Base-by-base conservation (phyloP, 2,113 vertebrate species). In the Cervus canadensis region DNA sequence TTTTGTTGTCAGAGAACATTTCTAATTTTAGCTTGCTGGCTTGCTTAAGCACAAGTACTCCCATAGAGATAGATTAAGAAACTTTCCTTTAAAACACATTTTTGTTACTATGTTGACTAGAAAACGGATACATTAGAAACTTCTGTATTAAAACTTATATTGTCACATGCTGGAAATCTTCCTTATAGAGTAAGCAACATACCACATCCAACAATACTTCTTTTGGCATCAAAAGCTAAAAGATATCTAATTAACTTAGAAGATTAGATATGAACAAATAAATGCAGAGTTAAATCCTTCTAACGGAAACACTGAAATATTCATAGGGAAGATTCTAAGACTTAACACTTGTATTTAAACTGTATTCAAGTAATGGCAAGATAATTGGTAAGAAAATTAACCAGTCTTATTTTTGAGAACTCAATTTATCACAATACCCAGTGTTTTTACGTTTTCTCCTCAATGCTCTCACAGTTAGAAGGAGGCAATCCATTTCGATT, bases 61-160 rank as follows among this genome's bases (percentile, higher is more conserved):
- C 9, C 43, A 71, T 2, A 93, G 30, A 67, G 33, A 60, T 59
- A 67, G 30, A 87, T 45, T 33, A 94, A 81, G 48, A 89, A 94
- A 33, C 2, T 19, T 89, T 57, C 23, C 74, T 92, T 89, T 94
- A 78, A 45, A 19, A 1, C 12, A 30, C 5, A 28, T 86, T 56
- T 56, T 95, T 94, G 57, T 95, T 92, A 45, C 4, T 87, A n/a
- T 83, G 40, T 84, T 95, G 91, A 74, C 36, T 87, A 87, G 54
- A 87, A 94, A 87, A 81, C 74, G 25, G 94, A 94, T 62, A 56
- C 6, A 40, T 60, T 82, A 92, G 79, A 94, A 89, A 74, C 5
- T 45, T 92, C 50, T 64, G 40, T 81, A 59, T 97, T 76, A 87
- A 95, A 92, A 74, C 88, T 94, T 92, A 89, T 89, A 83, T 86